A percentile compares a stretch with the other conserved stretches of the same genome.
Evolutionary conservation across 1,140 invertebrate species (phyloP).

Genomic region (Pomacea maculata): DNA sequence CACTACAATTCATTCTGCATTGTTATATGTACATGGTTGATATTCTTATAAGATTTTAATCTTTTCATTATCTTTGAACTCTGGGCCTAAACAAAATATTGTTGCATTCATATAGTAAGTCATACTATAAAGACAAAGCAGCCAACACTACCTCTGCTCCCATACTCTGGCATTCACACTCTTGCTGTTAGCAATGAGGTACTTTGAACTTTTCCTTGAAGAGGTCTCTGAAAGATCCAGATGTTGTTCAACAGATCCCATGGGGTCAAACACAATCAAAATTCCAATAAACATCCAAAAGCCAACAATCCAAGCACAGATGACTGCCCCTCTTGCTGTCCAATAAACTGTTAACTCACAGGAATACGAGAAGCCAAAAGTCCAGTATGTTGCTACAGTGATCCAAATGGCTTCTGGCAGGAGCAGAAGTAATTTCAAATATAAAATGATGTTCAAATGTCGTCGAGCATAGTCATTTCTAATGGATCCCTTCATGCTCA

Average conservation of each 20-base stretch:
- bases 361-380: constrained; percentile 68
- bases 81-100: not conserved
- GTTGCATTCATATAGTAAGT: not conserved
- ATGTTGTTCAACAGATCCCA: constrained; percentile 64
- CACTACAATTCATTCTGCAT: too few relatives aligned
- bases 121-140: not conserved
- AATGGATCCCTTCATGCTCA: constrained; percentile 64
- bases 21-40: too few relatives aligned
- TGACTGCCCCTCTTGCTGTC: constrained; percentile 71
- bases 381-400: constrained; percentile 82
- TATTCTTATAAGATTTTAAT: too few relatives aligned
- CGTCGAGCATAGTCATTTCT: constrained; percentile 59
- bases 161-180: constrained; percentile 65
- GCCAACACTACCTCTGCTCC: constrained; percentile 62
- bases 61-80: not conserved
- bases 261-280: constrained; percentile 81
- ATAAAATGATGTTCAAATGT: constrained; percentile 61
- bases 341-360: constrained; percentile 49
- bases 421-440: constrained; percentile 70
- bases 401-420: constrained; percentile 81
- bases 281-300: constrained; percentile 79
- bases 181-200: not conserved
- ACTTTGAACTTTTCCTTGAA: not conserved
- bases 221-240: constrained; percentile 1
- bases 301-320: constrained; percentile 83